A percentile compares a stretch with the other conserved stretches of the same genome.
These are phyloP conservation scores for Dryocosmus kuriphilus DNA, from an alignment of 2,888 invertebrate genomes.

Conservation along the genomic window DNA sequence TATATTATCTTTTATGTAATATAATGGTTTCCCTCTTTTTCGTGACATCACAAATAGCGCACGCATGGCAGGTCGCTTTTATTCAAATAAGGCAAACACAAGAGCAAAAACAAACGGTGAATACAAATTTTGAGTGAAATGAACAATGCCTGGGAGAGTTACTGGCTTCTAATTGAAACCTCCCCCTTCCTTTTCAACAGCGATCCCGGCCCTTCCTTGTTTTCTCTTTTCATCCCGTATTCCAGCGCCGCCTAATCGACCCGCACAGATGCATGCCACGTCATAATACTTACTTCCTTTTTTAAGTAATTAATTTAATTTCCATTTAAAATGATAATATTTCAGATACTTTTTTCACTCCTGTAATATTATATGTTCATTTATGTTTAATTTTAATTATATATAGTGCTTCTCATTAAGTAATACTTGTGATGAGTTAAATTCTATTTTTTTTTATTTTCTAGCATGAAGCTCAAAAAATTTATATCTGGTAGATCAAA, in stretches of 20 bases:
- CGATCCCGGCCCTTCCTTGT: slow-evolving; percentile 54
- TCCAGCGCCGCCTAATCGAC: slow-evolving; percentile 69
- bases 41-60: slow-evolving; percentile 28
- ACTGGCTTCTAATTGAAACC: slow-evolving; percentile 77
- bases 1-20: too few species aligned
- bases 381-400: too few species aligned
- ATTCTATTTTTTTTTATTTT: too few species aligned
- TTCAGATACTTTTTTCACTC: too few species aligned
- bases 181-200: slow-evolving; percentile 61
- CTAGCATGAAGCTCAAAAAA: too few species aligned
- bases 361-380: too few species aligned
- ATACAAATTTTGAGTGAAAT: slow-evolving; percentile 77
- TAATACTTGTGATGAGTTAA: too few species aligned
- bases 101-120: slow-evolving; percentile 72
- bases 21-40: slow-evolving; percentile 22
- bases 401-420: too few species aligned
- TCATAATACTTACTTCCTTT: slow-evolving; percentile 52
- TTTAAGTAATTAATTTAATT: slow-evolving; percentile 45
- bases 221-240: slow-evolving; percentile 56
- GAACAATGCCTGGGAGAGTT: slow-evolving; percentile 77
- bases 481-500: too few species aligned
- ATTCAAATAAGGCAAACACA: slow-evolving; percentile 63
- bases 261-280: slow-evolving; percentile 74
- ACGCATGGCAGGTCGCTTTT: slow-evolving; percentile 43
- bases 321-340: slow-evolving; percentile 57